Conservation (phyloP, 2,113 vertebrate genomes). For the Lucifuga dentata region DNA sequence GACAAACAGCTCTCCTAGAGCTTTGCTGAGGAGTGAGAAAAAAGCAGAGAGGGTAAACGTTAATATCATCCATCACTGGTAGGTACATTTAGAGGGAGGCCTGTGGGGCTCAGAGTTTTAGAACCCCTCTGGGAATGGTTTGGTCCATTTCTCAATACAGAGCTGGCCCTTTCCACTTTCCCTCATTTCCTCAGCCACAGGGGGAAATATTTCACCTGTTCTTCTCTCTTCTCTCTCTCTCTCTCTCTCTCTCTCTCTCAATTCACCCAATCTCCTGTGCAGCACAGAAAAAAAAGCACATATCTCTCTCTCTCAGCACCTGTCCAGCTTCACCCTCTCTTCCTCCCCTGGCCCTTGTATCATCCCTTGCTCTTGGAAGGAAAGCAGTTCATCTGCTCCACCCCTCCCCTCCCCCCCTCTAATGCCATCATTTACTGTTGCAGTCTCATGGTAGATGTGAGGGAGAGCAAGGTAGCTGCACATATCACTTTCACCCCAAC, state of each 20-base stretch:
- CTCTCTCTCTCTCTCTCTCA: constrained; percentile 35
- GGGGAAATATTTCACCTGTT: constrained; percentile 76
- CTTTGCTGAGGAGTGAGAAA: constrained; percentile 50
- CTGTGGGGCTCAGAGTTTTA: constrained; percentile 52
- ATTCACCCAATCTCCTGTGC: constrained; percentile 44
- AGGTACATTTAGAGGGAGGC: constrained; percentile 61
- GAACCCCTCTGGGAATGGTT: constrained; percentile 69
- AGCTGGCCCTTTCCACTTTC: constrained; percentile 65
- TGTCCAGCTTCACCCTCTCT: constrained; percentile 53
- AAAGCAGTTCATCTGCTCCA: constrained; percentile 58
- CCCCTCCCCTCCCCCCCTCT: constrained; percentile 51
- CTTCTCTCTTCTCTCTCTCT: constrained; percentile 35
- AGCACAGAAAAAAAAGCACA: constrained; percentile 33
- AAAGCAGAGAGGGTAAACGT: constrained; percentile 56
- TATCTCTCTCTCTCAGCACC: constrained; percentile 75
- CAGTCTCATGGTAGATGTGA: constrained; percentile 59
- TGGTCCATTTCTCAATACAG: constrained; percentile 72
- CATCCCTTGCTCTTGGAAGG: constrained; percentile 60
- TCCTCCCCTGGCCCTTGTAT: constrained; percentile 31
- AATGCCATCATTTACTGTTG: constrained; percentile 71
- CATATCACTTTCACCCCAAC: constrained; percentile 61
- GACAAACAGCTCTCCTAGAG: constrained; percentile 34
- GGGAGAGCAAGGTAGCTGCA: constrained; percentile 48
- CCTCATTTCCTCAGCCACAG: constrained; percentile 71
- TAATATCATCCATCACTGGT: constrained; percentile 72